These are phyloP conservation scores for Apodemia zela DNA, from an alignment of 2,888 invertebrate genomes.

Conservation along the genomic window DNA sequence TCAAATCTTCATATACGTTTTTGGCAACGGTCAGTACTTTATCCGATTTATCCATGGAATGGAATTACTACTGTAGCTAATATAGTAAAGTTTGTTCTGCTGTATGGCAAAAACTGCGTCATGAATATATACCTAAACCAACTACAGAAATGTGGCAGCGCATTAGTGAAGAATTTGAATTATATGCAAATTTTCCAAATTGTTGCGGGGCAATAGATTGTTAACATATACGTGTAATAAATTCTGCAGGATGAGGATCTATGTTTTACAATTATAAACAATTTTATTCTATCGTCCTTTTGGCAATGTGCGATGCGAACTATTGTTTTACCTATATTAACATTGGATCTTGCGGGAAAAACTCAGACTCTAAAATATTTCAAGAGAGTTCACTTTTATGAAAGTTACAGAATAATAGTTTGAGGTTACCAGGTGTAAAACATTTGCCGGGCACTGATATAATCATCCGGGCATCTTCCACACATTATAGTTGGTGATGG, in stretches of 20 bases:
- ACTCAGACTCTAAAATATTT: conserved; percentile 26
- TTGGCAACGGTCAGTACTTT: conserved; percentile 7
- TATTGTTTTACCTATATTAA: conserved; percentile 24
- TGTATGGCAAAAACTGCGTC: too few relatives aligned
- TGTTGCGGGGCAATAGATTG: too few relatives aligned
- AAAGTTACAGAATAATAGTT: conserved; percentile 22
- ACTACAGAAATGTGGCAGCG: too few relatives aligned
- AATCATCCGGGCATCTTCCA: not conserved
- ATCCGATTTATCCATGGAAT: not conserved
- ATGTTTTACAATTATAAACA: conserved; percentile 25
- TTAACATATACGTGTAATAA: too few relatives aligned
- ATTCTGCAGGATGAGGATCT: too few relatives aligned
- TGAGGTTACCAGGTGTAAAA: conserved; percentile 24
- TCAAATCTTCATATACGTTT: conserved; percentile 8
- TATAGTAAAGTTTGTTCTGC: too few relatives aligned
- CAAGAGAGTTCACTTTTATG: conserved; percentile 22
- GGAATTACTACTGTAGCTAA: conserved; percentile 1
- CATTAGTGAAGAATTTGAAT: too few relatives aligned
- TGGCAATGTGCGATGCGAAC: conserved; percentile 22
- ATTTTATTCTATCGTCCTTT: conserved; percentile 20
- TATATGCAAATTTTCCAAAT: too few relatives aligned
- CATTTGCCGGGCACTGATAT: conserved; percentile 22
- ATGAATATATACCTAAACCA: too few relatives aligned
- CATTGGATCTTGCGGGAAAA: conserved; percentile 22
- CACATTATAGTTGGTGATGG: conserved; percentile 23